Percentiles rank a stretch among this genome's conserved stretches.
phyloP scores from a whole-genome alignment of 2,113 vertebrate genomes.

The Actinemys pallida region DNA sequence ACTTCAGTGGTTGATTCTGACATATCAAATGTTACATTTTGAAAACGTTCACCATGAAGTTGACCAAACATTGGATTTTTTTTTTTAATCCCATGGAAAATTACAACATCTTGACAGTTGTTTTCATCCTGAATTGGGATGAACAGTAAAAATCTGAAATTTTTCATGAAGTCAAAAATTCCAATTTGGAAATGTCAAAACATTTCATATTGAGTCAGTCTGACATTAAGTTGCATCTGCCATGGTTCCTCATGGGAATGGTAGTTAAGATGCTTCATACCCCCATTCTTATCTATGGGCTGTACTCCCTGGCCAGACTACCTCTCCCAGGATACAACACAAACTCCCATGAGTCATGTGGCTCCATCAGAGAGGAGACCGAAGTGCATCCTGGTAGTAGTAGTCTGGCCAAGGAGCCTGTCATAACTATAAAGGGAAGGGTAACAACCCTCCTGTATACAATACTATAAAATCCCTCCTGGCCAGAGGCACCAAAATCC shows the following conservation, averaged over 20 bases:
- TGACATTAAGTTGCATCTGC: not conserved
- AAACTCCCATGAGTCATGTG: not conserved
- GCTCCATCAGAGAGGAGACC: not conserved
- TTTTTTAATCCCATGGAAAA: not conserved
- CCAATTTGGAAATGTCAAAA: not conserved
- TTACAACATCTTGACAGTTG: not conserved
- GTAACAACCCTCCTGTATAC: too few relatives aligned
- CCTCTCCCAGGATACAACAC: rapidly evolving
- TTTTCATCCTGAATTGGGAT: not conserved
- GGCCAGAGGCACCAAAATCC: too few relatives aligned
- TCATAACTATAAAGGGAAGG: too few relatives aligned
- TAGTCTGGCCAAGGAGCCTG: not conserved
- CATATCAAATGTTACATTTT: not conserved
- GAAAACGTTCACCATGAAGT: not conserved
- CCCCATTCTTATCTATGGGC: not conserved
- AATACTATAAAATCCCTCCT: too few relatives aligned
- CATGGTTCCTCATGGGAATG: not conserved
- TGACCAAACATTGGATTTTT: not conserved
- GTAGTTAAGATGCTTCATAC: not conserved
- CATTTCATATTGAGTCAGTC: not conserved
- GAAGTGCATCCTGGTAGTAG: not conserved
- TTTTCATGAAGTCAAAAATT: not conserved
- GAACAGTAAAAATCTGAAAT: not conserved
- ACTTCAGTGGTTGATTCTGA: not conserved
- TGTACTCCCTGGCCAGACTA: not conserved